phyloP scores from a whole-genome alignment of 2,888 invertebrate species.

The Cartodere bifasciata region DNA sequence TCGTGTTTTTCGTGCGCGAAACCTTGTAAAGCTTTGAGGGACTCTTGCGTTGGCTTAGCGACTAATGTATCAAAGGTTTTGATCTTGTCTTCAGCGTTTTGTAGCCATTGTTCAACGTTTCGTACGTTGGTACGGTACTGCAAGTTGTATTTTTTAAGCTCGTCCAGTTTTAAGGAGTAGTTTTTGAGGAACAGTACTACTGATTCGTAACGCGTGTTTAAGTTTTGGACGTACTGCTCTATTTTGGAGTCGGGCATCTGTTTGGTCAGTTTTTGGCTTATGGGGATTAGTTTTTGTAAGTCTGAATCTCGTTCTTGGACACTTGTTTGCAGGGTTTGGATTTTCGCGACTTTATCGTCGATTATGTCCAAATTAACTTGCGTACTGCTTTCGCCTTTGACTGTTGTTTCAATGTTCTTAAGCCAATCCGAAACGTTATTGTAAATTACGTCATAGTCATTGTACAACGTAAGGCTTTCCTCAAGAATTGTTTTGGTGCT shows the following conservation, averaged over 20 bases:
- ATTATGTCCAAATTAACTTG: conserved; percentile 57
- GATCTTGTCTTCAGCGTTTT: conserved; percentile 61
- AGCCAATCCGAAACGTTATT: conserved; percentile 66
- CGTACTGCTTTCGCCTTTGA: conserved; percentile 59
- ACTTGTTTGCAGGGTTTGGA: conserved; percentile 48
- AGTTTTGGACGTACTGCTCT: conserved; percentile 65
- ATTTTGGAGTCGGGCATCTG: conserved; percentile 75
- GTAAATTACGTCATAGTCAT: conserved; percentile 63
- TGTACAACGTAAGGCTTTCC: conserved; percentile 63
- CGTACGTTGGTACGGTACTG: conserved; percentile 52
- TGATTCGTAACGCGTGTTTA: conserved; percentile 62
- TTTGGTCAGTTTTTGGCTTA: conserved; percentile 59
- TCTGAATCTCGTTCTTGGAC: conserved; percentile 52
- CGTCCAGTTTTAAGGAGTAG: conserved; percentile 58
- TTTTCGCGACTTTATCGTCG: conserved; percentile 54
- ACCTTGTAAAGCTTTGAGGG: conserved; percentile 62
- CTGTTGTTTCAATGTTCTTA: conserved; percentile 64
- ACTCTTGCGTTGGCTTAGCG: conserved; percentile 66
- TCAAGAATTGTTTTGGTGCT: conserved; percentile 56
- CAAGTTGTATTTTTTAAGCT: conserved; percentile 56
- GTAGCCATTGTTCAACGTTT: conserved; percentile 68
- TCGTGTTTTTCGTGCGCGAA: conserved; percentile 62
- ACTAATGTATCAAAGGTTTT: conserved; percentile 58
- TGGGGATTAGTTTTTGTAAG: conserved; percentile 50
- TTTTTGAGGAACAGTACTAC: conserved; percentile 56